These are phyloP conservation scores for Tyrannus savana DNA, from an alignment of 2,113 vertebrate genomes.

Conservation along the genomic window DNA sequence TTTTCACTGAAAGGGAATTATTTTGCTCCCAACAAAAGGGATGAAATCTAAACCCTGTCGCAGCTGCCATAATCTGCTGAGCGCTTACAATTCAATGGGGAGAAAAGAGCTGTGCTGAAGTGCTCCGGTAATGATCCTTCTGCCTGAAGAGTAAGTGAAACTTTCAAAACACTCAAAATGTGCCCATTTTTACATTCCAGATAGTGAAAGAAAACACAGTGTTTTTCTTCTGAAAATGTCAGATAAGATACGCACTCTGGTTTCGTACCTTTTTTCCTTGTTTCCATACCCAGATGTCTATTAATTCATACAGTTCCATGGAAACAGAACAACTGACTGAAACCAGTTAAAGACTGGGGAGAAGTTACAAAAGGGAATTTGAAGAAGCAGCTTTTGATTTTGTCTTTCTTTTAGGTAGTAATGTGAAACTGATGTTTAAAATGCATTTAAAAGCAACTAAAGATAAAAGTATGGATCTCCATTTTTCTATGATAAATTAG, in stretches of 20 bases:
- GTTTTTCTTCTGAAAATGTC: slow-evolving; percentile 30
- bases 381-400: not conserved
- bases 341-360: not conserved
- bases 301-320: slow-evolving; percentile 4
- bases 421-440: not conserved
- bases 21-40: slow-evolving; percentile 40
- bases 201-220: not conserved
- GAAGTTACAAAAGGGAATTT: not conserved
- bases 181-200: not conserved
- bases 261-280: not conserved
- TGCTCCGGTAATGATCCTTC: slow-evolving; percentile 17
- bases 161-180: slow-evolving; percentile 46
- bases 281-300: not conserved
- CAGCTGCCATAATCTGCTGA: slow-evolving; percentile 31
- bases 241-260: not conserved
- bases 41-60: slow-evolving; percentile 26
- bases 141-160: slow-evolving; percentile 42
- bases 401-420: not conserved
- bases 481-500: not conserved
- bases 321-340: slow-evolving; percentile 21
- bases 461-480: not conserved
- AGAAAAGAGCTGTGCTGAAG: slow-evolving; percentile 35
- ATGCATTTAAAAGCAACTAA: not conserved
- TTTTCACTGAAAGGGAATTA: slow-evolving; percentile 11
- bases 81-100: not conserved